Evolutionary conservation across 2,888 invertebrate species (phyloP).

Genomic region (Agrotis segetum): DNA sequence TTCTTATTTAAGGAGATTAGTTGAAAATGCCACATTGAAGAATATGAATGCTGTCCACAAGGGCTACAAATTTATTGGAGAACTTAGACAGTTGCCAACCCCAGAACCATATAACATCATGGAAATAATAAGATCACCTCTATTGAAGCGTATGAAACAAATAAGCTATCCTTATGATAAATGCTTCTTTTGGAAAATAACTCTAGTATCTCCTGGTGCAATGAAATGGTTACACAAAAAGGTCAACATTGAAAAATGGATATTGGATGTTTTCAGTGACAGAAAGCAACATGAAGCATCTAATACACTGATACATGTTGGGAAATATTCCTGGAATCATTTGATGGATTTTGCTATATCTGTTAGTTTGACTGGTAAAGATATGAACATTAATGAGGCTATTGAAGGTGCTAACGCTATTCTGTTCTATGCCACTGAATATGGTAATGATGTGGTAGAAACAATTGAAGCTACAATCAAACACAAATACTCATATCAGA

Average conservation of each 20-base stretch:
- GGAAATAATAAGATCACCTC: slow-evolving; percentile 85
- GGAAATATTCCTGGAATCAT: slow-evolving; percentile 87
- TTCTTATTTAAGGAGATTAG: slow-evolving; percentile 72
- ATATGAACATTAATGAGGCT: slow-evolving; percentile 75
- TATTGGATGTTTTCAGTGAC: slow-evolving; percentile 86
- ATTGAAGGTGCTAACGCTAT: slow-evolving; percentile 85
- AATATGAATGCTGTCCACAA: slow-evolving; percentile 85
- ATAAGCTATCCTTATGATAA: slow-evolving; percentile 84
- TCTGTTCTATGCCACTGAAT: slow-evolving; percentile 81
- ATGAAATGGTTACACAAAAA: slow-evolving; percentile 83
- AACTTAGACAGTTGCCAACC: slow-evolving; percentile 76
- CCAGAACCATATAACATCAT: slow-evolving; percentile 83
- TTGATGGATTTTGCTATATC: slow-evolving; percentile 88
- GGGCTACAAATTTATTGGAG: slow-evolving; percentile 83
- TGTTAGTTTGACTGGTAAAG: slow-evolving; percentile 78
- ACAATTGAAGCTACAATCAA: slow-evolving; percentile 78
- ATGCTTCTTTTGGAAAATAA: slow-evolving; percentile 92
- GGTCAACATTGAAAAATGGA: slow-evolving; percentile 86
- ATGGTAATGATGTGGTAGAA: slow-evolving; percentile 70
- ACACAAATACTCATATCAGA: slow-evolving; percentile 82
- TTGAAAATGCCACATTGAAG: slow-evolving; percentile 78
- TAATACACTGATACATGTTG: slow-evolving; percentile 80
- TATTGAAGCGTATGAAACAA: slow-evolving; percentile 87
- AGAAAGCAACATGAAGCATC: slow-evolving; percentile 79
- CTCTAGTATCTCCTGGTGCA: slow-evolving; percentile 90